These are phyloP conservation scores for Andricus grossulariae DNA, from an alignment of 1,140 invertebrate species.

Conservation along the genomic window DNA sequence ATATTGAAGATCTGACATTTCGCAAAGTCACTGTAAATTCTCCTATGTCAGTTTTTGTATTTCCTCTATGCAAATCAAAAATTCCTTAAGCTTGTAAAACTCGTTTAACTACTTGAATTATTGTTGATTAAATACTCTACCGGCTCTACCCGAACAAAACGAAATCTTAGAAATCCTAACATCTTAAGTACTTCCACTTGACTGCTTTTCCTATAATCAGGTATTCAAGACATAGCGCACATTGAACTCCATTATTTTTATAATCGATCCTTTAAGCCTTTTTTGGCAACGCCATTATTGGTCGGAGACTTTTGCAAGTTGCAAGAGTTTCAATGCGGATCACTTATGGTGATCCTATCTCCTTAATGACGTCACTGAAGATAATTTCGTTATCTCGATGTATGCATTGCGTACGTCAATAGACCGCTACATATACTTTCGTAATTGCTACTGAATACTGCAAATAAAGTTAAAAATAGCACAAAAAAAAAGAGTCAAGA, in stretches of 20 bases:
- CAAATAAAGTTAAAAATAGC: background rate
- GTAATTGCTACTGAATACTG: conserved; percentile 10
- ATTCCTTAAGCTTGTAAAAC: conserved; percentile 30
- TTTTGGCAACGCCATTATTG: background rate
- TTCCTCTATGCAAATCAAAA: conserved; percentile 8
- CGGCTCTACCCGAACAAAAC: background rate
- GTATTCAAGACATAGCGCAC: background rate
- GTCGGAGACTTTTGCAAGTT: conserved; percentile 13
- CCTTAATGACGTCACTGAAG: conserved; percentile 19
- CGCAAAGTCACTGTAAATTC: background rate
- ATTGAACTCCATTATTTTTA: conserved; percentile 17
- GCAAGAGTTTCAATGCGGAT: conserved; percentile 12
- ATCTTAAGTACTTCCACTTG: background rate
- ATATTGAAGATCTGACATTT: background rate
- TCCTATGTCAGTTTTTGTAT: background rate
- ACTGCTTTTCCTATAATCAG: background rate
- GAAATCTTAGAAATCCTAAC: conserved; percentile 9
- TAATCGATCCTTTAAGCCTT: conserved; percentile 18
- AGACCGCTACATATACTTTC: conserved; percentile 12
- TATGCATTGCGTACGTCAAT: conserved; percentile 27
- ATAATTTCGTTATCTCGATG: conserved; percentile 27
- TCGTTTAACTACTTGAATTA: background rate
- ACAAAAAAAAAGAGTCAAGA: too few relatives aligned
- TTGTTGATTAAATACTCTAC: conserved; percentile 19
- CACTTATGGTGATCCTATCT: conserved; percentile 27